Base-by-base conservation (phyloP, 2,888 invertebrate species). In the Acholoe squamosa region DNA sequence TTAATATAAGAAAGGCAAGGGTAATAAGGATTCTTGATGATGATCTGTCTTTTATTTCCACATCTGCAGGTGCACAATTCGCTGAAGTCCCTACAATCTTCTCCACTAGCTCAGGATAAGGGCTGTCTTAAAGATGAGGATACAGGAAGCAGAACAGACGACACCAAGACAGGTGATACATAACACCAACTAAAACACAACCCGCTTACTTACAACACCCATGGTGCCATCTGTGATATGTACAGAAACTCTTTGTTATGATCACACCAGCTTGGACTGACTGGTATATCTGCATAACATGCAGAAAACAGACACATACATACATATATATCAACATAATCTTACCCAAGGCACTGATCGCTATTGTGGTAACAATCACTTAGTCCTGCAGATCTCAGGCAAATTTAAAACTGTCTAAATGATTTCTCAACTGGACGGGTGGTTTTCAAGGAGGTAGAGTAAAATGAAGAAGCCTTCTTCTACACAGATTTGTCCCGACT, bases 201-300 rank as follows among this genome's bases (percentile, higher is more conserved):
- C 43, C 52, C 84, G n/a, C 34, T 34, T 19, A 19, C 80, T 33
- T 43, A n/a, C 33, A 80, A 33, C 31, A 25, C 14, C 56, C 28
- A 56, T 54, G 86, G 86, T 54, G 54, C 52, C 86, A n/a, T 86
- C 54, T 86, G 86, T 86, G 86, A 86, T 86, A 86, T 86, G 86
- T 86, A 86, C 56, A 86, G 86, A n/a, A 28, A 71, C 25, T 25
- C 19, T 28, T 61, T 25, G 71, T 71, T 71, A 19, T 61, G 22
- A n/a, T 61, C 61, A n/a, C 61, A 19, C 61, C 31, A 71, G 71
- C 31, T 71, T 28, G 28, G 71, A 71, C 61, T 61, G 61, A 61
- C 61, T 61, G 61, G n/a, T 61, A 61, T 28, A 22, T 71, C 71
- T 71, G 80, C 25, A 25, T 80, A 1, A 28, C 25, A 80, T 43